These are phyloP conservation scores for Aegithalos caudatus DNA, from an alignment of 2,113 vertebrate species.

Conservation along the genomic window DNA sequence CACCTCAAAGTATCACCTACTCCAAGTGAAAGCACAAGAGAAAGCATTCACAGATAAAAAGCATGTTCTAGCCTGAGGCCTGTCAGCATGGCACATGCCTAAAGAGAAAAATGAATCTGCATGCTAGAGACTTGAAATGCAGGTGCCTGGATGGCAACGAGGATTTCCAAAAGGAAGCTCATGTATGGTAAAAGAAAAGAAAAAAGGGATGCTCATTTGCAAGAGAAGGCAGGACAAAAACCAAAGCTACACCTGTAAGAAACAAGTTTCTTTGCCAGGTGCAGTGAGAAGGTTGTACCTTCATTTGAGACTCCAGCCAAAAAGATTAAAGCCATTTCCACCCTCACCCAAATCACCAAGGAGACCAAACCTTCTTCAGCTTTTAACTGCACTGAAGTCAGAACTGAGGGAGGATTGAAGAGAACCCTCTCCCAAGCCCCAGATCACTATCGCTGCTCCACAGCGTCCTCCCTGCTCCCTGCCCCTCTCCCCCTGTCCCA, in stretches of 20 bases:
- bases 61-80: conserved; percentile 22
- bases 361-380: conserved; percentile 20
- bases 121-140: conserved; percentile 49
- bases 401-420: neutral
- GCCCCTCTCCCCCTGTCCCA: neutral
- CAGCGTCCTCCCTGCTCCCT: neutral
- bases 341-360: conserved; percentile 37
- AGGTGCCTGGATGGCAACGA: conserved; percentile 9
- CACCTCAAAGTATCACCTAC: neutral
- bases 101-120: conserved; percentile 55
- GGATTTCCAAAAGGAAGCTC: conserved; percentile 9
- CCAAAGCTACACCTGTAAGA: conserved; percentile 52
- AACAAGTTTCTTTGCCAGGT: neutral
- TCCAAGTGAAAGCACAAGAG: conserved; percentile 18
- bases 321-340: conserved; percentile 47
- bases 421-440: neutral
- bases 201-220: conserved; percentile 35
- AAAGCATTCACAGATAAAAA: conserved; percentile 39
- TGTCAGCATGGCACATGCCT: conserved; percentile 53
- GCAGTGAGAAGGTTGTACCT: neutral
- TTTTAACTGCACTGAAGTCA: neutral
- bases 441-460: neutral
- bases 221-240: conserved; percentile 30
- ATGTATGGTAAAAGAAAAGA: neutral
- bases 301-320: neutral